Evolutionary conservation across 2,113 vertebrate species (phyloP).

Genomic region (Leuciscus idus): DNA sequence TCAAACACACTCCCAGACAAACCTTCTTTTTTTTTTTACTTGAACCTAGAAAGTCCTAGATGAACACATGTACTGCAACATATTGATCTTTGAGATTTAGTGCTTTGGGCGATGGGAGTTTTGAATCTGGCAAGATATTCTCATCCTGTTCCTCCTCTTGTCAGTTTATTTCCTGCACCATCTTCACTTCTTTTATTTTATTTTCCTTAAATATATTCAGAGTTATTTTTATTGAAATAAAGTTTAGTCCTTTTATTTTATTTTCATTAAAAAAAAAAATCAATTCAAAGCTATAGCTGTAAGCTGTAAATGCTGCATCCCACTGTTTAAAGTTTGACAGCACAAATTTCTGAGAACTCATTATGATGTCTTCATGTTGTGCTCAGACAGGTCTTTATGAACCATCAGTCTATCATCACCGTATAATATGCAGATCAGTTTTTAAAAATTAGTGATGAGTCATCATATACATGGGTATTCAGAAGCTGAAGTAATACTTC

Average conservation of each 20-base stretch:
- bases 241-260: background rate
- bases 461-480: conserved; percentile 4
- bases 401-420: conserved; percentile 12
- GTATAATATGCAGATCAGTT: conserved; percentile 10
- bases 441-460: conserved; percentile 1
- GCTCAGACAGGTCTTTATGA: background rate
- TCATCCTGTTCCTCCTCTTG: too few species aligned
- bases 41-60: background rate
- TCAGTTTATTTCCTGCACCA: too few species aligned
- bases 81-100: background rate
- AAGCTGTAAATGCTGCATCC: background rate
- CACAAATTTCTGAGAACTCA: background rate
- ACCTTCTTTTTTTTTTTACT: background rate
- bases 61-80: background rate
- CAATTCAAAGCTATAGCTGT: background rate
- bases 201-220: background rate
- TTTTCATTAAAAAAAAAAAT: background rate
- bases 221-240: background rate
- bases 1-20: background rate
- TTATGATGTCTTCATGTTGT: background rate
- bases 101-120: background rate
- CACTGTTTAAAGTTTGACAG: background rate
- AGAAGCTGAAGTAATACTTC: conserved; percentile 4
- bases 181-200: background rate
- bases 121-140: background rate